Percentiles rank a stretch among this genome's conserved stretches.
These are phyloP conservation scores for Saccostrea echinata DNA, from an alignment of 1,140 invertebrate species.

Conservation along the genomic window DNA sequence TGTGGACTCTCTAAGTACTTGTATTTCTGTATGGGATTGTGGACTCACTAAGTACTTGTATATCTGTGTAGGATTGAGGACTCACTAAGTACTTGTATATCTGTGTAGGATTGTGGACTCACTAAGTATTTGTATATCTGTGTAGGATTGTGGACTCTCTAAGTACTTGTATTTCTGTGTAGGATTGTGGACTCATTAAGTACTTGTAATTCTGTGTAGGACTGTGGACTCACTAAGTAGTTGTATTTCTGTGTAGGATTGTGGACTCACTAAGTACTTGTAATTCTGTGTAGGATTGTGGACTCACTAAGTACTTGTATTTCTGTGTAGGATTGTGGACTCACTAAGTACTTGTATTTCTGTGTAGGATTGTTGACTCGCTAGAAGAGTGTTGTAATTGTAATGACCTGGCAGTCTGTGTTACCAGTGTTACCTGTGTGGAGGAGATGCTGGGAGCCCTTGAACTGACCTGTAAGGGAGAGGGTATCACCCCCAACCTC, in stretches of 20 bases:
- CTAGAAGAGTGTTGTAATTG: constrained; percentile 91
- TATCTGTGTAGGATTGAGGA: background rate
- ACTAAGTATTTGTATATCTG: background rate
- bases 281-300: constrained; percentile 33
- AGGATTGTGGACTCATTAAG: constrained; percentile 93
- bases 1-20: too few relatives aligned
- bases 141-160: too few relatives aligned
- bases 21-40: constrained; percentile 83
- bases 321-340: background rate
- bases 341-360: background rate
- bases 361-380: constrained; percentile 91
- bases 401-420: constrained; percentile 86
- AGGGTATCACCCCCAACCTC: constrained; percentile 78
- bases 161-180: constrained; percentile 21
- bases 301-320: constrained; percentile 1
- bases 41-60: constrained; percentile 75
- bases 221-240: constrained; percentile 75
- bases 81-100: background rate
- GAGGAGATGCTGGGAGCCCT: constrained; percentile 90
- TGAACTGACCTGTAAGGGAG: constrained; percentile 86
- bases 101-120: constrained; percentile 39
- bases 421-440: constrained; percentile 91
- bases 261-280: background rate
- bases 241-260: background rate
- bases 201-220: constrained; percentile 86